A percentile compares a stretch with the other conserved stretches of the same genome.
phyloP scores from a whole-genome alignment of 30 jellyfish, hydroid and myxozoan species.

The Sanderia malayensis region DNA sequence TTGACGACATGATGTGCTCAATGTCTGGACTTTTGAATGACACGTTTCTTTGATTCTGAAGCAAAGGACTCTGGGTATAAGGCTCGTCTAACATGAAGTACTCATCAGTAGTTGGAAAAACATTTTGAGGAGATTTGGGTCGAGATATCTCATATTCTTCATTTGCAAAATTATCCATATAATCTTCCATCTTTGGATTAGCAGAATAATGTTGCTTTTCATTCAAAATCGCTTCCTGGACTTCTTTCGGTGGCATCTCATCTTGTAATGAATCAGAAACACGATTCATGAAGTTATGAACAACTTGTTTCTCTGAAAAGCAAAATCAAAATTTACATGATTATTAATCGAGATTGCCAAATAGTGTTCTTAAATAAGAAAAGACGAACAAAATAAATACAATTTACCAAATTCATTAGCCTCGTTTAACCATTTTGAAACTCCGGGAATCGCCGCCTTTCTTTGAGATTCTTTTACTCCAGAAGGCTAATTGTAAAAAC shows the following conservation, averaged over 20 bases:
- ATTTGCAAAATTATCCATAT: constrained; percentile 24
- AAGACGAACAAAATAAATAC: neutral
- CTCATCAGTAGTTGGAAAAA: constrained; percentile 8
- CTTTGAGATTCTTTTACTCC: neutral
- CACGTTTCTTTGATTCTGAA: neutral
- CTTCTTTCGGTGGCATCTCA: neutral
- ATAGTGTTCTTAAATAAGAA: no score
- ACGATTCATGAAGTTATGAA: constrained; percentile 39
- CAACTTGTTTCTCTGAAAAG: constrained; percentile 45
- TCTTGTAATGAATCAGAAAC: constrained; percentile 28
- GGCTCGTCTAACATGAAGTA: neutral
- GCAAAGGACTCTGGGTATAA: constrained; percentile 10
- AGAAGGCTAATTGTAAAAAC: neutral
- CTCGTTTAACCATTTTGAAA: constrained; percentile 55
- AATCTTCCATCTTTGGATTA: constrained; percentile 46
- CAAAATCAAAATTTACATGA: no score
- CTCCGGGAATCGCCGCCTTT: constrained; percentile 51
- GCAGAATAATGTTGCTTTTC: constrained; percentile 17
- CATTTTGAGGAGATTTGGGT: neutral
- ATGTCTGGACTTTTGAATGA: neutral
- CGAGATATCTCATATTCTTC: neutral
- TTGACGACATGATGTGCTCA: neutral
- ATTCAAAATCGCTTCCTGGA: neutral
- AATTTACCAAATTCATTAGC: constrained; percentile 78
- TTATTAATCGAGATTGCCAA: no score